Percentiles rank a stretch among this genome's conserved stretches.
These are phyloP conservation scores for Rhodophaea formosa DNA, from an alignment of 2,888 invertebrate genomes.

Conservation along the genomic window DNA sequence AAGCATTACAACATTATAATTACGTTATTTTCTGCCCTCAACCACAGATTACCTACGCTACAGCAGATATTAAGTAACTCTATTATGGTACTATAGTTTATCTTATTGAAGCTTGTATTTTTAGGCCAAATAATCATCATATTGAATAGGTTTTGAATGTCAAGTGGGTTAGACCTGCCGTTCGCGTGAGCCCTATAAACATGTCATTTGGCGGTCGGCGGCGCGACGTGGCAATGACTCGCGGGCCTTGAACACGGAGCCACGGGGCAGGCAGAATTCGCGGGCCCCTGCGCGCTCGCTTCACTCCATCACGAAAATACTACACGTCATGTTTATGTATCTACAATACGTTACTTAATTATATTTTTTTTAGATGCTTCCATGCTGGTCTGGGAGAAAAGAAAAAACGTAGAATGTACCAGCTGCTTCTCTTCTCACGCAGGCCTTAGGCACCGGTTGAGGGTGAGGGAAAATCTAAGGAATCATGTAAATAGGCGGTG, in stretches of 20 bases:
- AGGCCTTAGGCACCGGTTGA: too few relatives aligned
- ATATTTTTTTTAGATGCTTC: background rate
- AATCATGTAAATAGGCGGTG: too few relatives aligned
- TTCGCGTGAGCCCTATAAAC: conserved; percentile 17
- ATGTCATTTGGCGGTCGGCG: conserved; percentile 20
- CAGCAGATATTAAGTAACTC: too few relatives aligned
- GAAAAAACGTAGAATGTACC: too few relatives aligned
- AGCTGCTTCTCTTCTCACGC: too few relatives aligned
- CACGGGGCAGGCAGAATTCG: conserved; percentile 44
- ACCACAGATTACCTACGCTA: too few relatives aligned
- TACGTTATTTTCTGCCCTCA: too few relatives aligned
- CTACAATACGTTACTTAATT: background rate
- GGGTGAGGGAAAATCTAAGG: too few relatives aligned
- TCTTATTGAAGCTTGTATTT: background rate
- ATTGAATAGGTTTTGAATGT: background rate
- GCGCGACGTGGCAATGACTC: conserved; percentile 64
- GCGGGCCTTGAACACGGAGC: conserved; percentile 55
- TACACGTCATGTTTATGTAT: background rate
- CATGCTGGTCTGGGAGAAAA: too few relatives aligned
- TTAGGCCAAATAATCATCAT: background rate
- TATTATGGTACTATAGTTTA: too few relatives aligned
- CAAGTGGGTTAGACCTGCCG: conserved; percentile 6
- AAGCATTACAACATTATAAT: too few relatives aligned
- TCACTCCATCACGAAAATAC: conserved; percentile 6
- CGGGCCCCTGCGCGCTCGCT: conserved; percentile 38